Evolutionary conservation across 2,888 invertebrate genomes (phyloP).

Genomic region (Criorhina ranunculi): DNA sequence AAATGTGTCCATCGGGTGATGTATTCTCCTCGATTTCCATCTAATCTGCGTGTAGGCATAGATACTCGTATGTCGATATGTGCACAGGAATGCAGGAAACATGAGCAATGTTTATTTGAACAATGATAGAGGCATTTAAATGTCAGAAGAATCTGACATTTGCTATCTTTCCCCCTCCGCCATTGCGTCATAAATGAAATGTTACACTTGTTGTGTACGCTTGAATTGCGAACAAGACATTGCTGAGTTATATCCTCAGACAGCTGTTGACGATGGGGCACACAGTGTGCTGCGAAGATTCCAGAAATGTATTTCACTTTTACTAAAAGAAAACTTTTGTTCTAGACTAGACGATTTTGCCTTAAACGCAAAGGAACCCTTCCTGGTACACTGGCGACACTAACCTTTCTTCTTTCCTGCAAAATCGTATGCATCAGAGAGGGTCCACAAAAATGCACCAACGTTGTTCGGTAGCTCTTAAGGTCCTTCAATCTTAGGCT

Average conservation of each 20-base stretch:
- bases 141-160: slow-evolving; percentile 32
- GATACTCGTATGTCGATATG: neutral
- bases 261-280: neutral
- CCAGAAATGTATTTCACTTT: neutral
- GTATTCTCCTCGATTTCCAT: slow-evolving; percentile 9
- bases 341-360: too few relatives aligned
- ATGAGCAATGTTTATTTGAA: slow-evolving; percentile 32
- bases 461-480: too few relatives aligned
- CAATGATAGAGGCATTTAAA: slow-evolving; percentile 30
- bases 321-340: too few relatives aligned
- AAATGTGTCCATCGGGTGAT: slow-evolving; percentile 61
- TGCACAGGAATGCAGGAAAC: neutral
- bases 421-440: too few relatives aligned
- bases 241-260: slow-evolving; percentile 14
- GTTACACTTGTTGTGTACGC: neutral
- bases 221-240: slow-evolving; percentile 16
- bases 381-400: too few relatives aligned
- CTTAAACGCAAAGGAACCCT: too few relatives aligned
- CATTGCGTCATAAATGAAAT: slow-evolving; percentile 8
- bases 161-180: neutral
- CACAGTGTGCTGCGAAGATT: neutral
- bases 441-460: too few relatives aligned
- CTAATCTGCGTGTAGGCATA: slow-evolving; percentile 23
- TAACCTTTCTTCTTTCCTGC: too few relatives aligned
- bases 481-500: too few relatives aligned